Evolutionary conservation across 2,888 invertebrate species (phyloP).

Genomic region (Leptopilina syphax): DNA sequence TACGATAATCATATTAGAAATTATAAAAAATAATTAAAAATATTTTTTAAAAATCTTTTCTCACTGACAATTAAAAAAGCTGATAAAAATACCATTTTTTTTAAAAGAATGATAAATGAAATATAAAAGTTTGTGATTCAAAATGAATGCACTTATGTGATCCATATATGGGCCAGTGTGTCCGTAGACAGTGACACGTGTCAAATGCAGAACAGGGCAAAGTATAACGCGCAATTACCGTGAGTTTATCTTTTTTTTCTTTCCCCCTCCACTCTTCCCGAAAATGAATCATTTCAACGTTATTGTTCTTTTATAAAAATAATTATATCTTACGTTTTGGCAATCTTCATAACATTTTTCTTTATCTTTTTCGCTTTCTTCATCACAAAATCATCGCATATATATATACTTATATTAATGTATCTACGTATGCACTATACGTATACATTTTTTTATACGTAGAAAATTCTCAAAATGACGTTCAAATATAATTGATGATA

Average conservation of each 20-base stretch:
- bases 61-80: too few relatives aligned
- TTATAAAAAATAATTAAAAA: too few relatives aligned
- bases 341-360: neutral
- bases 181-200: conserved; percentile 60
- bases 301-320: conserved; percentile 61
- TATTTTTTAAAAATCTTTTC: too few relatives aligned
- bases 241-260: conserved; percentile 69
- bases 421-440: neutral
- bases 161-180: conserved; percentile 51
- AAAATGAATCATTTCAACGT: conserved; percentile 70
- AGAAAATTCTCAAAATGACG: too few relatives aligned
- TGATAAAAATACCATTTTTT: too few relatives aligned
- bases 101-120: neutral
- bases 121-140: conserved; percentile 12
- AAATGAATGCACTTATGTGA: conserved; percentile 44
- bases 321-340: neutral
- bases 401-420: neutral
- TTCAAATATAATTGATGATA: too few relatives aligned
- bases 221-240: conserved; percentile 74
- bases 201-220: conserved; percentile 66
- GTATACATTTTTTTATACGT: neutral
- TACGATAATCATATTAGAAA: too few relatives aligned
- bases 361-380: neutral
- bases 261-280: too few relatives aligned
- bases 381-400: neutral